A percentile compares a stretch with the other conserved stretches of the same genome.
phyloP scores from a whole-genome alignment of 2,888 invertebrate species.

The Machimus rusticus region DNA sequence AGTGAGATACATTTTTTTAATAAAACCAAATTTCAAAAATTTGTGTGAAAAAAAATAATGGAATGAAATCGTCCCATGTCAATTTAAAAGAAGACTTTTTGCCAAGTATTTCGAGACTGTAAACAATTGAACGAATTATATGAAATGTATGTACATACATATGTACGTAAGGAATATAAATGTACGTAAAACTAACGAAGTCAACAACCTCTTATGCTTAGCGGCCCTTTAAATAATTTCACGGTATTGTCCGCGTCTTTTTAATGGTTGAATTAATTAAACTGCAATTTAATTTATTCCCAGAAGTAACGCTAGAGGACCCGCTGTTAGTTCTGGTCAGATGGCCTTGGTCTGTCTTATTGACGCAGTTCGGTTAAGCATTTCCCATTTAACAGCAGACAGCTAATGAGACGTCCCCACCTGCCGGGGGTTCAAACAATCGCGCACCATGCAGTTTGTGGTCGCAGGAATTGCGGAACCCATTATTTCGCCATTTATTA shows the following conservation, averaged over 20 bases:
- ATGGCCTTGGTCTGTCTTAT: background rate
- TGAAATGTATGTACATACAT: no score
- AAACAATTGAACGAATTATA: no score
- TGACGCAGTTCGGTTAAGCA: background rate
- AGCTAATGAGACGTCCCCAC: conserved; percentile 8
- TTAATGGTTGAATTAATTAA: background rate
- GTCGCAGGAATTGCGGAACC: conserved; percentile 1
- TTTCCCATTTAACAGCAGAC: background rate
- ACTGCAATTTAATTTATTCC: background rate
- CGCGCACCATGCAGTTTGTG: background rate
- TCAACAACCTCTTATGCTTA: background rate
- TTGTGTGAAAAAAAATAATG: no score
- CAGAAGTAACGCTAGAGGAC: background rate
- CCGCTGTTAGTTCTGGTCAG: background rate
- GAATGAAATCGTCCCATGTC: no score
- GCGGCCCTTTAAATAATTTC: background rate
- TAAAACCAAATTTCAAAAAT: no score
- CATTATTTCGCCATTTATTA: conserved; percentile 21
- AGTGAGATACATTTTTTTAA: no score
- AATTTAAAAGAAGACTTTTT: no score
- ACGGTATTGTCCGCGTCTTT: background rate
- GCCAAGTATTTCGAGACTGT: no score
- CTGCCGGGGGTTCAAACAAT: conserved; percentile 4
- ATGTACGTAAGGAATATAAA: no score
- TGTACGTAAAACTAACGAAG: background rate